These are phyloP conservation scores for Cebus imitator DNA, from an alignment of 2,113 vertebrate species.

Conservation along the genomic window DNA sequence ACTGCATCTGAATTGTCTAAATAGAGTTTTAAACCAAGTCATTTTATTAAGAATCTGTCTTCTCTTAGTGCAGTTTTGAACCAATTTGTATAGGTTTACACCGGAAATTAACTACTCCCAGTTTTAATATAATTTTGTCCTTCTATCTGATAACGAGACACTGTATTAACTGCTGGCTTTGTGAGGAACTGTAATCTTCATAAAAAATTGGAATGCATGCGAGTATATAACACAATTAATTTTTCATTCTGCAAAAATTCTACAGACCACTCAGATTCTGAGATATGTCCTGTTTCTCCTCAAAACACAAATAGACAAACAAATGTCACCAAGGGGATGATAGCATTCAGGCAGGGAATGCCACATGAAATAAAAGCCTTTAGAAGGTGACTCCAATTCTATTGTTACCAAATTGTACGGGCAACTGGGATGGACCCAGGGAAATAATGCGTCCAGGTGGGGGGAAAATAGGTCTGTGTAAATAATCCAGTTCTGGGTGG, in stretches of 20 bases:
- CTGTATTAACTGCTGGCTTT: constrained; percentile 83
- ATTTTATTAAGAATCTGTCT: constrained; percentile 71
- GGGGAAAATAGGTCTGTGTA: constrained; percentile 75
- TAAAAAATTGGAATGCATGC: constrained; percentile 75
- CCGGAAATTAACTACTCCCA: constrained; percentile 88
- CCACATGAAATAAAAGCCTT: constrained; percentile 54
- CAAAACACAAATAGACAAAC: constrained; percentile 73
- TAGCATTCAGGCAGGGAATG: constrained; percentile 39
- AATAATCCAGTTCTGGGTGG: constrained; percentile 71
- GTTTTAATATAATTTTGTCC: constrained; percentile 87
- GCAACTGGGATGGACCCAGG: constrained; percentile 52
- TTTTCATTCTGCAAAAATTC: constrained; percentile 84
- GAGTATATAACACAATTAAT: constrained; percentile 83
- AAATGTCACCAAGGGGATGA: constrained; percentile 65
- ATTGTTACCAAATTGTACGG: constrained; percentile 55
- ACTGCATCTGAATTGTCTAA: constrained; percentile 56
- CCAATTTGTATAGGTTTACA: constrained; percentile 81
- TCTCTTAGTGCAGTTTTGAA: constrained; percentile 69
- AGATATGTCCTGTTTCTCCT: constrained; percentile 75
- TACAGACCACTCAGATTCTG: constrained; percentile 78
- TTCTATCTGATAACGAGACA: constrained; percentile 83
- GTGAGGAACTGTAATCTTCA: constrained; percentile 76
- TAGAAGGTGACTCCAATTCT: constrained; percentile 44
- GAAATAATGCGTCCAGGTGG: constrained; percentile 3
- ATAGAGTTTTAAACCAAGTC: constrained; percentile 70